Base-by-base conservation (phyloP, 2,113 vertebrate species). In the Mesembrinibis cayennensis region DNA sequence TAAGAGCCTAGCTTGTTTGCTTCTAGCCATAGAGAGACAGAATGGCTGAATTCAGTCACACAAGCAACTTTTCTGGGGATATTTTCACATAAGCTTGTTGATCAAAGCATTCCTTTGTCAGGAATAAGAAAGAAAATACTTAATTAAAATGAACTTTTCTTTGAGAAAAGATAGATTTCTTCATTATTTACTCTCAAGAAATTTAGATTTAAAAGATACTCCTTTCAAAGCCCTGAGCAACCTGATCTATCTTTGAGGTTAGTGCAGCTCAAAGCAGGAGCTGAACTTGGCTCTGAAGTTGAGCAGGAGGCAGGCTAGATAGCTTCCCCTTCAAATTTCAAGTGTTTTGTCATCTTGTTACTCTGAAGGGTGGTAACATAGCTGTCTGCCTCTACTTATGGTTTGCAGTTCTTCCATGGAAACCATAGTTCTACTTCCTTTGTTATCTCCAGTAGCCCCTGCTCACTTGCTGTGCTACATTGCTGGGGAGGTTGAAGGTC, bases 31-130 rank as follows among this genome's bases (percentile, higher is more conserved):
- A 52, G 52, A 42, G 50, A 77, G 53, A 55, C 25, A 59, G 82
- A 73, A 55, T 55, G 42, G n/a, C 72, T 90, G 74, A 86, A 58
- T 92, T 95, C 91, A 92, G 74, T 90, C 67, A 82, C 50, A 78
- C 34, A 53, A 50, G 47, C 49, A 88, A 88, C 66, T 80, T 88
- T 55, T 86, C 71, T 70, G n/a, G 50, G 49, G 30, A 45, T 72
- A 45, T 72, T 52, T 89, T 95, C 66, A 86, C 11, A 3, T 59
- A 61, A 62, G 12, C 1, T 0, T 47, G 13, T 79, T 90, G 82
- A 78, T 93, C 82, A 95, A 78, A 92, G 44, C 2, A 0, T 86
- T 95, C 16, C 23, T 88, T 88, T 14, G 0, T 88, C 27, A 72
- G 25, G 44, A 82, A 74, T 34, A 93, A 61, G 36, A 69, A 65